Evolutionary conservation across 2,888 invertebrate genomes (phyloP).

Genomic region (Leptura quadrifasciata): DNA sequence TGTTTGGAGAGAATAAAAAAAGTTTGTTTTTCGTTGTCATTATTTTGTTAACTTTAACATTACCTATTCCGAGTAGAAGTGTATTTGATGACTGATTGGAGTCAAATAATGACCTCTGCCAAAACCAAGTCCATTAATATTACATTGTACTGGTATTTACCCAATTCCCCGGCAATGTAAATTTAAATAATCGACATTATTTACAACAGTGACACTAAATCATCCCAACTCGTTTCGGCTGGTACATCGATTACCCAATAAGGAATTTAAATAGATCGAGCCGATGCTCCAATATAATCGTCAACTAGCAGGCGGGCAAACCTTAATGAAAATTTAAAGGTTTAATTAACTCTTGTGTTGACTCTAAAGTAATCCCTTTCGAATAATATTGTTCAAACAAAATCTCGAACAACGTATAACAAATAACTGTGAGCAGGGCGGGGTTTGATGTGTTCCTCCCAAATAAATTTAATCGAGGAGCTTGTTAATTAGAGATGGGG

Average conservation of each 20-base stretch:
- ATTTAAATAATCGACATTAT: no score
- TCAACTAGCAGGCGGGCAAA: neutral
- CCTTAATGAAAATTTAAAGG: conserved; percentile 7
- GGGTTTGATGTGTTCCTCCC: neutral
- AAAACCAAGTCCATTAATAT: no score
- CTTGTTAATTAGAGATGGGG: conserved; percentile 1
- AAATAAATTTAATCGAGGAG: conserved; percentile 2
- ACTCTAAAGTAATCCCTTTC: neutral
- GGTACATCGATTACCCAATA: neutral
- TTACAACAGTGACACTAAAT: neutral
- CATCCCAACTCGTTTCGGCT: neutral
- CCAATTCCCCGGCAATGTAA: no score
- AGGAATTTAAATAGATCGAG: conserved; percentile 1
- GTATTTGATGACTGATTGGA: no score
- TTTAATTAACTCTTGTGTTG: conserved; percentile 7
- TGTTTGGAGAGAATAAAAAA: no score
- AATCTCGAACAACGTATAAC: conserved; percentile 6
- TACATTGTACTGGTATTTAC: no score
- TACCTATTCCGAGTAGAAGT: no score
- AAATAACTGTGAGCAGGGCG: neutral
- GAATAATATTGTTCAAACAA: conserved; percentile 3
- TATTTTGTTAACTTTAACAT: no score
- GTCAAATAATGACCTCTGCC: no score
- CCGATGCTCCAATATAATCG: neutral
- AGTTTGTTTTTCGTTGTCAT: no score